A percentile compares a stretch with the other conserved stretches of the same genome.
Evolutionary conservation across 2,113 vertebrate genomes (phyloP).

Genomic region (Ranitomeya imitator): DNA sequence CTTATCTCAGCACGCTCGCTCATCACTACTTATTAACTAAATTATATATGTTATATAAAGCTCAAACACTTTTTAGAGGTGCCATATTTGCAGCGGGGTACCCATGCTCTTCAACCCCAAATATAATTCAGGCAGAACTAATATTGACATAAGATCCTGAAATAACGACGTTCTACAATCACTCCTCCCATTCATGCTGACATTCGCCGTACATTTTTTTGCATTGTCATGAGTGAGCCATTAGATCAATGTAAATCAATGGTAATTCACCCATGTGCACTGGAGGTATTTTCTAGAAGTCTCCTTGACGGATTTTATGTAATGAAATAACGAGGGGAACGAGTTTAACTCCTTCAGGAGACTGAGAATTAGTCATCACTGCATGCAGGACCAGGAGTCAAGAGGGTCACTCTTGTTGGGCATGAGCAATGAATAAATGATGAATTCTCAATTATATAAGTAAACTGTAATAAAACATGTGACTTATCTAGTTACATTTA

Average conservation of each 20-base stretch:
- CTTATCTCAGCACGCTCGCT: too few relatives aligned
- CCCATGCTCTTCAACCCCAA: not conserved
- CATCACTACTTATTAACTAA: too few relatives aligned
- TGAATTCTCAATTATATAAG: not conserved
- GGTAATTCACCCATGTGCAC: constrained; percentile 4
- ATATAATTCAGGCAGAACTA: not conserved
- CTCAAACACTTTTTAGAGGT: too few relatives aligned
- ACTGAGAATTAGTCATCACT: not conserved
- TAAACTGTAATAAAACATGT: not conserved
- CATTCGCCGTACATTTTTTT: not conserved
- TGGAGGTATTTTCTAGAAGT: not conserved
- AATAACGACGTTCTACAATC: not conserved
- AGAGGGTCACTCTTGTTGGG: not conserved
- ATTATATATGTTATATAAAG: too few relatives aligned
- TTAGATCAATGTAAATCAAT: constrained; percentile 27
- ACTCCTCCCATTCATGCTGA: not conserved
- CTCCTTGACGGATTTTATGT: not conserved
- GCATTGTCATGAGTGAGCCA: not conserved
- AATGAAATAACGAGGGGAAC: constrained; percentile 5
- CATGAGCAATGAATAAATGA: constrained; percentile 13
- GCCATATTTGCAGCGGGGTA: too few relatives aligned
- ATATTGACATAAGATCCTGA: not conserved
- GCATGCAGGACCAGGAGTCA: not conserved
- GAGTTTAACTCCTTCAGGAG: not conserved
- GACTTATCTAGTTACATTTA: not conserved